phyloP scores from a whole-genome alignment of 2,797 vertebrate genomes.

The Syngnathus rostellatus region DNA sequence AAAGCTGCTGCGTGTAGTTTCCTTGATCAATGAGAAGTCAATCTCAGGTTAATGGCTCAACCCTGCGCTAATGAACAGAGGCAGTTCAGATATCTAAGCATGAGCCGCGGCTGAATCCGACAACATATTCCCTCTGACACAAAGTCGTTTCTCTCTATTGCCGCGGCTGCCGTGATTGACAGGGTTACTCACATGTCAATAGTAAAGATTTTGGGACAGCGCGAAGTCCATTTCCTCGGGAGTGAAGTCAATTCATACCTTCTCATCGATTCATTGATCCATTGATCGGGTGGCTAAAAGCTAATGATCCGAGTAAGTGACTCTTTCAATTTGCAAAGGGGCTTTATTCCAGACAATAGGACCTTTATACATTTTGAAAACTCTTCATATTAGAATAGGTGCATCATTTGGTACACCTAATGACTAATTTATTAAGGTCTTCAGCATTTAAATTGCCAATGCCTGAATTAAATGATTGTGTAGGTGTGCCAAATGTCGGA shows the following conservation, averaged over 20 bases:
- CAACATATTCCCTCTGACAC: constrained; percentile 66
- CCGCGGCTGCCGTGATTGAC: constrained; percentile 52
- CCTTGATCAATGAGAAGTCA: constrained; percentile 64
- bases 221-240: constrained; percentile 59
- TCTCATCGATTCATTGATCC: constrained; percentile 72
- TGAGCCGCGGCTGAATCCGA: constrained; percentile 46
- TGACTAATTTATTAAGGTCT: too few relatives aligned
- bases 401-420: too few relatives aligned
- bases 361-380: background rate
- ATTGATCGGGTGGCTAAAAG: constrained; percentile 72
- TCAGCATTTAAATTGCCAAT: too few relatives aligned
- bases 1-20: constrained; percentile 44
- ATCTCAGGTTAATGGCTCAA: constrained; percentile 63
- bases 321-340: constrained; percentile 57
- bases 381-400: too few relatives aligned
- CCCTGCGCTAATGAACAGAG: constrained; percentile 53
- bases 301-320: constrained; percentile 74
- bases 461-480: too few relatives aligned
- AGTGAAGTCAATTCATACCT: constrained; percentile 64
- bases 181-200: constrained; percentile 67
- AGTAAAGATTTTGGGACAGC: constrained; percentile 56
- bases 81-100: constrained; percentile 45
- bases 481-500: too few relatives aligned
- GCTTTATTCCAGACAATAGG: constrained; percentile 5
- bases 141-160: constrained; percentile 54